These are phyloP conservation scores for Halichoerus grypus DNA, from an alignment of 2,113 vertebrate species.

Conservation along the genomic window DNA sequence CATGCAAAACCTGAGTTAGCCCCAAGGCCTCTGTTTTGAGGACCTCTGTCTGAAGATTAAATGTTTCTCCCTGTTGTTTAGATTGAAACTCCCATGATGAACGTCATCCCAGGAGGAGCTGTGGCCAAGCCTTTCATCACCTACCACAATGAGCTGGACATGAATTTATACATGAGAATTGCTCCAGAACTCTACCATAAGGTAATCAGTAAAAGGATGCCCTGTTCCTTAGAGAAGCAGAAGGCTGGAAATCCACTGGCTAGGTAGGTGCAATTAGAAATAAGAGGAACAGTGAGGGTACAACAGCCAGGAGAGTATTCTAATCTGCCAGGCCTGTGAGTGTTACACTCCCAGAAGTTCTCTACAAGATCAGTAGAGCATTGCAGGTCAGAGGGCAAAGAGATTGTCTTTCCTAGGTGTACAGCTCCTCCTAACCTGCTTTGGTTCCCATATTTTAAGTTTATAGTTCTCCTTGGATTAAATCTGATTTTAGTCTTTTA, in stretches of 20 bases:
- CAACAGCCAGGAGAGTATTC: background rate
- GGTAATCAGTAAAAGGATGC: slow-evolving; percentile 84
- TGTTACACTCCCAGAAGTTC: background rate
- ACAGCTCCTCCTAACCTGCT: background rate
- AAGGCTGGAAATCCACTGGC: background rate
- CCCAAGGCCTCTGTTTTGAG: background rate
- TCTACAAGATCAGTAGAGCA: background rate
- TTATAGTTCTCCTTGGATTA: background rate
- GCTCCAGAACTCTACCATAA: slow-evolving; percentile 99
- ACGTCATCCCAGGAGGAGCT: slow-evolving; percentile 96
- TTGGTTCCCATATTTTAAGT: background rate
- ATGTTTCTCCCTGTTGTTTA: slow-evolving; percentile 75
- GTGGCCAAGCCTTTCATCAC: slow-evolving; percentile 97
- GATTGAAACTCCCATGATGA: slow-evolving; percentile 99
- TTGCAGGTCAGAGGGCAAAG: background rate
- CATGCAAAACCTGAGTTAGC: background rate
- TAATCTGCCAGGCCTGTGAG: background rate
- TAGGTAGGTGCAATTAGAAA: background rate
- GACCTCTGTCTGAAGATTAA: background rate
- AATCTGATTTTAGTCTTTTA: slow-evolving; percentile 6
- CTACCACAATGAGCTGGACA: slow-evolving; percentile 98
- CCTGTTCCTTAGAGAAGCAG: background rate
- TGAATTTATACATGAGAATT: slow-evolving; percentile 99
- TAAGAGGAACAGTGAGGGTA: background rate
- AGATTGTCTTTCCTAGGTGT: background rate